Evolutionary conservation across 2,113 vertebrate genomes (phyloP).

Genomic region (Cryptotis parvus): DNA sequence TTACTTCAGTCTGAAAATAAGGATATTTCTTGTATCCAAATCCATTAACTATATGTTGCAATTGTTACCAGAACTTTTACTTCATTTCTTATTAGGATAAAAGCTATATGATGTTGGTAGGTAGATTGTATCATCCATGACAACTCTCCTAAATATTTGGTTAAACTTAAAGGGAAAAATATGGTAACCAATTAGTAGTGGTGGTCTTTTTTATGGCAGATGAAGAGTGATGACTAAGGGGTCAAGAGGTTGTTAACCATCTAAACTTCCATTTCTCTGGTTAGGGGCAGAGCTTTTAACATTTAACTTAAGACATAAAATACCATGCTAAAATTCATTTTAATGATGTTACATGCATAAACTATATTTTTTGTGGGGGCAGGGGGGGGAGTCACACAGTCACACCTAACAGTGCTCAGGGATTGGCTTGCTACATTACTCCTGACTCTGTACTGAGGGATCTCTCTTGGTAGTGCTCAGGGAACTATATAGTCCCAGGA

Average conservation of each 20-base stretch:
- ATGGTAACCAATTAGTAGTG: neutral
- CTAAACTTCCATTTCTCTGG: neutral
- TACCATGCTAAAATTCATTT: neutral
- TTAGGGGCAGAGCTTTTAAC: neutral
- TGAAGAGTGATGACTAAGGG: neutral
- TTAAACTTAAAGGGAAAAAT: neutral
- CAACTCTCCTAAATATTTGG: neutral
- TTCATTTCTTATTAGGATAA: neutral
- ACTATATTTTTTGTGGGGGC: too few species aligned
- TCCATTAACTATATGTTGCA: neutral
- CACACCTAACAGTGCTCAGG: too few species aligned
- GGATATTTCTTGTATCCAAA: neutral
- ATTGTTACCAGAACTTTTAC: neutral
- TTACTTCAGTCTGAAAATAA: conserved; percentile 29
- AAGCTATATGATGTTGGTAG: neutral
- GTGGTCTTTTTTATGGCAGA: neutral
- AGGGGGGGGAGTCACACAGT: too few species aligned
- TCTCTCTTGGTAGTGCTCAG: too few species aligned
- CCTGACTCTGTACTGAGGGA: too few species aligned
- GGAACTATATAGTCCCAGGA: too few species aligned
- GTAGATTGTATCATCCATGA: neutral
- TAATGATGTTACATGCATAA: too few species aligned
- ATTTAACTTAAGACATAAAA: conserved; percentile 16
- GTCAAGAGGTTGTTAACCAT: neutral
- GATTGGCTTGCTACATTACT: too few species aligned